Percentiles rank a stretch among this genome's conserved stretches.
Conservation (phyloP, 2,113 vertebrate genomes). For the Morphnarchus princeps region DNA sequence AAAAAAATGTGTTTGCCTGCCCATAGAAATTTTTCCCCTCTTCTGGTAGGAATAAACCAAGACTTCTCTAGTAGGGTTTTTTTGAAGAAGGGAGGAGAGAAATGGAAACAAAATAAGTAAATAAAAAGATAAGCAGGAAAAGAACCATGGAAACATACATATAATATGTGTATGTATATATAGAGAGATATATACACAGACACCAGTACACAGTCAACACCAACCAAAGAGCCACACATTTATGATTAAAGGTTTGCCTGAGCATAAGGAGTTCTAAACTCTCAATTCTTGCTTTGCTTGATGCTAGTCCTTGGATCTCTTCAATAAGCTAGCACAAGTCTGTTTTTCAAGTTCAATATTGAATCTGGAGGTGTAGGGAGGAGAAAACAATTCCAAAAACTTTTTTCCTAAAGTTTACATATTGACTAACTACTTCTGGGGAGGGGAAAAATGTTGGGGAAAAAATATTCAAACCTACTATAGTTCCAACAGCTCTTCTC, state of each 20-base stretch:
- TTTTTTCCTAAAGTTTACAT: background rate
- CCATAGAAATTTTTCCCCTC: background rate
- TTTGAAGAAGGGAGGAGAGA: background rate
- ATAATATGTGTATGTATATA: fast-evolving
- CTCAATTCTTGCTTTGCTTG: background rate
- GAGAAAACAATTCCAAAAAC: fast-evolving
- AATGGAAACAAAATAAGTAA: background rate
- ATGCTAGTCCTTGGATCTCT: background rate
- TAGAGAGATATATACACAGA: background rate
- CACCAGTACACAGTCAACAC: background rate
- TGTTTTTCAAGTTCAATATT: background rate
- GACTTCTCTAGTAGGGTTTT: background rate
- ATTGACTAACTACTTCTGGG: background rate
- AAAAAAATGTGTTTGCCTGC: background rate
- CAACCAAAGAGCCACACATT: background rate
- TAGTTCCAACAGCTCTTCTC: background rate
- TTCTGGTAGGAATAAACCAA: background rate
- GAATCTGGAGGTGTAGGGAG: background rate
- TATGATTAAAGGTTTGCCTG: background rate
- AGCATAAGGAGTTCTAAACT: background rate
- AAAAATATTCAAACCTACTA: background rate
- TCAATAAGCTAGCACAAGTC: background rate
- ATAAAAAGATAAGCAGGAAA: background rate
- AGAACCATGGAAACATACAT: background rate
- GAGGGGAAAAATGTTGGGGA: background rate